Conservation (phyloP, 1,140 invertebrate genomes). For the Zaprionus capensis region DNA sequence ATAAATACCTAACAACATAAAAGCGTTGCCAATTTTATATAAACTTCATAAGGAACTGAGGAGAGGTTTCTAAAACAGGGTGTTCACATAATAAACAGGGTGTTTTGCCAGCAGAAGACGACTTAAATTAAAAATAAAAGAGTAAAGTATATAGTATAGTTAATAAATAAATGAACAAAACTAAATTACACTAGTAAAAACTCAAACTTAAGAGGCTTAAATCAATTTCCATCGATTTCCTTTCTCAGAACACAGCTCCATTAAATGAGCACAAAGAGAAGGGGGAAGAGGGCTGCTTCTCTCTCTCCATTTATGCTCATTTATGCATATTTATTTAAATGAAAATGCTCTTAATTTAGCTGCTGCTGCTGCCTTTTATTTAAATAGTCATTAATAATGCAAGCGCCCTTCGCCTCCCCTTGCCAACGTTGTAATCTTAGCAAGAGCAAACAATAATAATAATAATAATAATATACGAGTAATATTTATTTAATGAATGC, state of each 20-base stretch:
- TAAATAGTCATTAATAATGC: conserved; percentile 80
- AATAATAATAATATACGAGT: conserved; percentile 53
- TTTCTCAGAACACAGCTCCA: background rate
- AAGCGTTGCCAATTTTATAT: too few species aligned
- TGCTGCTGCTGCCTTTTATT: conserved; percentile 61
- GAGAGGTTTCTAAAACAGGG: too few species aligned
- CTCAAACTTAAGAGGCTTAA: too few species aligned
- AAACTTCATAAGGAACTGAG: too few species aligned
- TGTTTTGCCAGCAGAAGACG: too few species aligned
- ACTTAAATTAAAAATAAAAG: too few species aligned
- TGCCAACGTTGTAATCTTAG: conserved; percentile 52
- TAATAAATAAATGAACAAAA: too few species aligned
- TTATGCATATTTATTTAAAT: conserved; percentile 79
- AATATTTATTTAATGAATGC: conserved; percentile 79
- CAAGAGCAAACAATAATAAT: conserved; percentile 65
- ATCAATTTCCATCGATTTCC: background rate
- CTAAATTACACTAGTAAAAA: too few species aligned
- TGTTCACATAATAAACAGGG: too few species aligned
- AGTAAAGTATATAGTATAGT: too few species aligned
- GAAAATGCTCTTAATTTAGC: conserved; percentile 78
- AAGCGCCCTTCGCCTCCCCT: conserved; percentile 40
- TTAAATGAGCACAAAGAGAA: background rate
- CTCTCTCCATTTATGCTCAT: conserved; percentile 27
- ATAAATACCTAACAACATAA: too few species aligned
- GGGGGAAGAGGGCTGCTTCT: background rate